Percentiles rank a stretch among this genome's conserved stretches.
Conservation (phyloP, 2,888 invertebrate species). For the Lathronympha strigana region DNA sequence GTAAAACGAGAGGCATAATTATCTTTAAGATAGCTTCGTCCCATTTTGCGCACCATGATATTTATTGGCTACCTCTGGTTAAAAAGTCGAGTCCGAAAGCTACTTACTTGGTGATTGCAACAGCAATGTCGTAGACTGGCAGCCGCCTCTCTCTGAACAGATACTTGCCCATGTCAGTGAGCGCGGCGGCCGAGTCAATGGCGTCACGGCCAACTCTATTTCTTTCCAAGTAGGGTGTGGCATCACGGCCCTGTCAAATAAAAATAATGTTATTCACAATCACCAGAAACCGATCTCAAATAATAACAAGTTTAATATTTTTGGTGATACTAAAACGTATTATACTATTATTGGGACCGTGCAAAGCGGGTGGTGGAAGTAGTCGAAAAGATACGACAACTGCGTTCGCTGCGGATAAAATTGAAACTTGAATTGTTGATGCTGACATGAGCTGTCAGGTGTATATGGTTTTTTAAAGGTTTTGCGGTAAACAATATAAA, state of each 20-base stretch:
- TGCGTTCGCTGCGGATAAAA: too few species aligned
- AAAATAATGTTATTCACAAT: constrained; percentile 22
- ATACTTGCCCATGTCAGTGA: constrained; percentile 99
- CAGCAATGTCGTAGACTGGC: constrained; percentile 97
- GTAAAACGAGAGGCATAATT: not conserved
- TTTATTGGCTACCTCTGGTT: constrained; percentile 2
- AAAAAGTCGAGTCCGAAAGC: constrained; percentile 30
- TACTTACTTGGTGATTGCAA: constrained; percentile 97
- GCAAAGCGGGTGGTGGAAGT: too few species aligned
- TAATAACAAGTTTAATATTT: not conserved
- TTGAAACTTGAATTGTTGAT: too few species aligned
- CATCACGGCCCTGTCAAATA: constrained; percentile 92
- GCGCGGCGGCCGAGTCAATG: constrained; percentile 96
- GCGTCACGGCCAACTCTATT: constrained; percentile 97
- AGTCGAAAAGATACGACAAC: too few species aligned
- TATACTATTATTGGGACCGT: not conserved
- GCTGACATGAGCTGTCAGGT: too few species aligned
- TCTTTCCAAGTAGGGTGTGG: constrained; percentile 96
- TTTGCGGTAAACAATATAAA: too few species aligned
- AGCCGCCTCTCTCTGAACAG: constrained; percentile 96
- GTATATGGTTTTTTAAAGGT: too few species aligned
- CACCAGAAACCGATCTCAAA: not conserved
- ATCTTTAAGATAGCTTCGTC: not conserved
- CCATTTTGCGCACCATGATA: not conserved
- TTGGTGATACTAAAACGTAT: not conserved